These are phyloP conservation scores for Aleiodes leptofemur DNA, from an alignment of 2,888 invertebrate species.

Conservation along the genomic window DNA sequence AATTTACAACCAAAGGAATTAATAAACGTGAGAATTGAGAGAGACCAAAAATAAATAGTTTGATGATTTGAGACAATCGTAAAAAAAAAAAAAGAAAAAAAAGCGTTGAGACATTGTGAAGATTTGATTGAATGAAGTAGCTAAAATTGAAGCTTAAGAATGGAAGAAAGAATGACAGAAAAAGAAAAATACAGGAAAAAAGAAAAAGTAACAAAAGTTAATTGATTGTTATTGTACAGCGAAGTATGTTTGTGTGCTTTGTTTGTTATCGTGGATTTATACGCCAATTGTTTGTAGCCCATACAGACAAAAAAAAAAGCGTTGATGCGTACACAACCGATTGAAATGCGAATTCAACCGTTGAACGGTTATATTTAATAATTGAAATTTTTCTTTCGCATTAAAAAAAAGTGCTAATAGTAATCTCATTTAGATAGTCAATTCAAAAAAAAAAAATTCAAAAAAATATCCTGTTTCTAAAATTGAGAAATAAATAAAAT, in stretches of 20 bases:
- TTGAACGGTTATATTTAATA: background rate
- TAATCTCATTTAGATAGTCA: constrained; percentile 8
- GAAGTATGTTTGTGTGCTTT: constrained; percentile 35
- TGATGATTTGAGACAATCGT: constrained; percentile 68
- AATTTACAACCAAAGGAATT: constrained; percentile 1
- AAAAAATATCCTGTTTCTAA: background rate
- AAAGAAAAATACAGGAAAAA: background rate
- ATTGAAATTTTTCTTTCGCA: background rate
- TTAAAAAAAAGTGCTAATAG: background rate
- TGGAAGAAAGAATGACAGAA: background rate
- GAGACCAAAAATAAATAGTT: constrained; percentile 20
- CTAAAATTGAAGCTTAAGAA: background rate
- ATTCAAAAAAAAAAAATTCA: background rate
- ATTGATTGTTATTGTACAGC: constrained; percentile 44
- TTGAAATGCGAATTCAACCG: background rate
- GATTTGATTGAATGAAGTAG: constrained; percentile 14
- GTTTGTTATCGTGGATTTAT: constrained; percentile 26
- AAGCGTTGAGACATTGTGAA: constrained; percentile 46
- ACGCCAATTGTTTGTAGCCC: constrained; percentile 9
- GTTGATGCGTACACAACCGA: background rate
- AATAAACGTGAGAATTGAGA: constrained; percentile 11
- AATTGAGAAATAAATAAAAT: too few relatives aligned
- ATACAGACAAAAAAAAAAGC: background rate
- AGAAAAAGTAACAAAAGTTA: constrained; percentile 10
- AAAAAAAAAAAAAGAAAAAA: constrained; percentile 25